phyloP scores from a whole-genome alignment of 2,113 vertebrate genomes.

The Lonchura striata region DNA sequence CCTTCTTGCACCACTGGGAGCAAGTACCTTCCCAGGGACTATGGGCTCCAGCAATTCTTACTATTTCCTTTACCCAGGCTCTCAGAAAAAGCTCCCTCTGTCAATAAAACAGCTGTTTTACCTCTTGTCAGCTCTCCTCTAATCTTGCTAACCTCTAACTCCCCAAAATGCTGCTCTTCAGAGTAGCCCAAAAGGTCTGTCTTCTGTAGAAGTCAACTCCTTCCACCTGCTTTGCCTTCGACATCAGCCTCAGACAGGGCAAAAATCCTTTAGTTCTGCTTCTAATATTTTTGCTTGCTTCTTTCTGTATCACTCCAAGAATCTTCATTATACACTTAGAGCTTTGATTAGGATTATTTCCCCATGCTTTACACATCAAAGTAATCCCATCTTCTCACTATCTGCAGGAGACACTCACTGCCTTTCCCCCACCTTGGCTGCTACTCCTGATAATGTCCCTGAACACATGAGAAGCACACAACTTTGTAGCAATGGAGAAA shows the following conservation, averaged over 20 bases:
- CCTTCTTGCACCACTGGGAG: background rate
- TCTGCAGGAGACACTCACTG: background rate
- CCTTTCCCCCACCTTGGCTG: background rate
- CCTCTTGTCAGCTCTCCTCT: background rate
- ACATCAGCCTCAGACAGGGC: background rate
- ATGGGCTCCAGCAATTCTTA: background rate
- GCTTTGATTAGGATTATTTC: background rate
- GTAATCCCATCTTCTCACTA: background rate
- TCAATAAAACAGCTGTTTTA: background rate
- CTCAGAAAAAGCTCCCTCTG: background rate
- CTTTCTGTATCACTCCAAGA: background rate
- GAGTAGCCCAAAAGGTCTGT: background rate
- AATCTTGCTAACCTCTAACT: background rate
- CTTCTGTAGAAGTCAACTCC: background rate
- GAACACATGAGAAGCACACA: background rate
- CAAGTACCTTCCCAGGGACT: background rate
- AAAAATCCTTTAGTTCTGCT: background rate
- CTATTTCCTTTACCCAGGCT: background rate
- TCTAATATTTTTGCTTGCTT: background rate
- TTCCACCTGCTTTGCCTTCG: background rate
- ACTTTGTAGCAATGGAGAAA: background rate
- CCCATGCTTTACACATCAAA: background rate
- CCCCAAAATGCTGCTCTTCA: background rate
- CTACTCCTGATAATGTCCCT: background rate
- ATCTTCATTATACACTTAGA: background rate